phyloP scores from a whole-genome alignment of 2,888 invertebrate species.

The Xestia ashworthii region DNA sequence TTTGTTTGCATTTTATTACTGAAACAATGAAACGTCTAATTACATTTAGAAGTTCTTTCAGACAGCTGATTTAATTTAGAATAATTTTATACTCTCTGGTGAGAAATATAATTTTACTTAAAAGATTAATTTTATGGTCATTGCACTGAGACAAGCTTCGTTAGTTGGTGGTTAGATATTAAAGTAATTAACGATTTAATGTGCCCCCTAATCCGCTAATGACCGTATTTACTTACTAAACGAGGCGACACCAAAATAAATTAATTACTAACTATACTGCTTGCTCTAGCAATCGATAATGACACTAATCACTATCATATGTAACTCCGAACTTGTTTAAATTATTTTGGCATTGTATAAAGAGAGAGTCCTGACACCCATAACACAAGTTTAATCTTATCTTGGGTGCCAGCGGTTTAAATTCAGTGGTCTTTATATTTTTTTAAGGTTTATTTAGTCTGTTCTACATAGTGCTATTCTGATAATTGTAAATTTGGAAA shows the following conservation, averaged over 20 bases:
- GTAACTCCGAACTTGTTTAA: too few species aligned
- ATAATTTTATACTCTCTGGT: neutral
- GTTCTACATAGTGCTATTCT: too few species aligned
- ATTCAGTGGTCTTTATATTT: too few species aligned
- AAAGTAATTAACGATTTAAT: constrained; percentile 4
- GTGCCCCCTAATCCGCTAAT: neutral
- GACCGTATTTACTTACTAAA: neutral
- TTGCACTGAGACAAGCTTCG: neutral
- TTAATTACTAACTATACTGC: too few species aligned
- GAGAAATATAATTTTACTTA: neutral
- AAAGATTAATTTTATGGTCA: neutral
- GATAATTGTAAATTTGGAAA: too few species aligned
- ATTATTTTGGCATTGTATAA: too few species aligned
- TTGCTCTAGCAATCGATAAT: too few species aligned
- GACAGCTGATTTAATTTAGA: neutral
- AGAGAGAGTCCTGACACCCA: too few species aligned
- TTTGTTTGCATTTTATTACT: constrained; percentile 33
- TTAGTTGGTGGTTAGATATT: neutral
- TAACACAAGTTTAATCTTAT: too few species aligned
- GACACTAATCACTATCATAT: too few species aligned
- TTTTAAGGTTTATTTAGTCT: too few species aligned
- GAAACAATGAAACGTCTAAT: constrained; percentile 6
- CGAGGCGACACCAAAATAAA: neutral
- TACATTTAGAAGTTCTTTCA: neutral
- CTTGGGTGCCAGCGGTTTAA: too few species aligned